Evolutionary conservation across 1,140 invertebrate genomes (phyloP), one percentile per base, ranked within the genome.

Genomic region (Drosophila quadrilineata): DNA sequence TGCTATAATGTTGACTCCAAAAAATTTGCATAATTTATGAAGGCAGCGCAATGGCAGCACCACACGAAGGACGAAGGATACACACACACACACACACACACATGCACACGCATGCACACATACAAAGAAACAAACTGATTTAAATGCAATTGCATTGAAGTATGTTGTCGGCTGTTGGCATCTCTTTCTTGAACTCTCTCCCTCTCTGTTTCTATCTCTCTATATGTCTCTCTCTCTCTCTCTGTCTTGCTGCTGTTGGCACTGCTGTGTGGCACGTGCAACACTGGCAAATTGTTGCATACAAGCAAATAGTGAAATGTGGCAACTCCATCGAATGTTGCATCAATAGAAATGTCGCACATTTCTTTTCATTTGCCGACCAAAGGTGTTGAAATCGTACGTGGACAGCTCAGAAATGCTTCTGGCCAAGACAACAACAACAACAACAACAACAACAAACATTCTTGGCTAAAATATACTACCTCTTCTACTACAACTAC

Each of bases 11-110:
- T 57, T 63, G 64, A 52, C 60, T 49, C 33, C 40, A 58, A 75
- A 84, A 87, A 79, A 67, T 79, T 72, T 87, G 84, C 84, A 87
- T 87, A 87, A 87, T 87, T 87, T 87, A 87, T 87, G 84, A 75
- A 68, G 53, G 41, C 49, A 68, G 49, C 49, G 57, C 50, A 67
- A 57, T 48, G 69, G 73, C 53, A 40, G 59, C 64, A 70, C 49
- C 70, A 75, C 64, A 77, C 68, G 68, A 77, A 74, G 71, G 53
- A 75, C 41, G 21, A 49, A 24, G 46, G 36, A 26, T 21, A 19
- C 52, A 14, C 8, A 56, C 75, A 58, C 59, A 71, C 56, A 43
- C 52, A 52, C 40, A 4, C n/a, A 9, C 10, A 22, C n/a, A 54
- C 6, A 24, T n/a, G 10, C 29, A 22, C 9, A 17, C n/a, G 22